Conservation (phyloP, 2,113 vertebrate genomes). For the Falcunculus frontatus region DNA sequence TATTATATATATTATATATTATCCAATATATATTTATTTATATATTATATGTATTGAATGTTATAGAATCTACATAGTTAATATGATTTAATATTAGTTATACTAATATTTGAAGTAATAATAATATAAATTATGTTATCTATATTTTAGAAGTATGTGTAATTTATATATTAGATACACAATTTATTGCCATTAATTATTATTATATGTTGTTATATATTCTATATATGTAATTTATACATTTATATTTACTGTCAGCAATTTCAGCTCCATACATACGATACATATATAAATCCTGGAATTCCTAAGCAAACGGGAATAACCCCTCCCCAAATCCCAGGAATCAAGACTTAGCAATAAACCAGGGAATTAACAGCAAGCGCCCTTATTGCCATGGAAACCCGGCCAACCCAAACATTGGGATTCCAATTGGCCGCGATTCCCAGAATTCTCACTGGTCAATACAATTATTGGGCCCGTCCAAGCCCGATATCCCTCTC, state of each 20-base stretch:
- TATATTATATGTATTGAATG: too few species aligned
- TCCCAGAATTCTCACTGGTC: conserved; percentile 43
- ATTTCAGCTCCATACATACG: rapidly evolving
- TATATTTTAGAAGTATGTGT: not conserved
- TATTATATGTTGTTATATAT: not conserved
- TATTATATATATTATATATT: too few species aligned
- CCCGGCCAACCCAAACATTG: not conserved
- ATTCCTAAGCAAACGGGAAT: not conserved
- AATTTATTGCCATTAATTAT: too few species aligned
- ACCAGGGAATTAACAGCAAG: not conserved
- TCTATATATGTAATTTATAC: too few species aligned
- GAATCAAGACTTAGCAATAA: not conserved
- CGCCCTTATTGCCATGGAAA: conserved; percentile 3
- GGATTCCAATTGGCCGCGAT: not conserved
- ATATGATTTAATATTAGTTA: too few species aligned
- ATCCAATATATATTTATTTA: too few species aligned
- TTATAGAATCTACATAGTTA: not conserved
- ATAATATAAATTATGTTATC: rapidly evolving
- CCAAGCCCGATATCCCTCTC: not conserved
- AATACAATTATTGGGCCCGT: not conserved
- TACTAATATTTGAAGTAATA: not conserved
- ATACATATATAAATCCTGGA: rapidly evolving
- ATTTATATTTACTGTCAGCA: too few species aligned
- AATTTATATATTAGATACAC: too few species aligned
- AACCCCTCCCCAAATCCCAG: not conserved